These are phyloP conservation scores for Gonatopus flavifemur DNA, from an alignment of 1,140 invertebrate species.

Conservation along the genomic window DNA sequence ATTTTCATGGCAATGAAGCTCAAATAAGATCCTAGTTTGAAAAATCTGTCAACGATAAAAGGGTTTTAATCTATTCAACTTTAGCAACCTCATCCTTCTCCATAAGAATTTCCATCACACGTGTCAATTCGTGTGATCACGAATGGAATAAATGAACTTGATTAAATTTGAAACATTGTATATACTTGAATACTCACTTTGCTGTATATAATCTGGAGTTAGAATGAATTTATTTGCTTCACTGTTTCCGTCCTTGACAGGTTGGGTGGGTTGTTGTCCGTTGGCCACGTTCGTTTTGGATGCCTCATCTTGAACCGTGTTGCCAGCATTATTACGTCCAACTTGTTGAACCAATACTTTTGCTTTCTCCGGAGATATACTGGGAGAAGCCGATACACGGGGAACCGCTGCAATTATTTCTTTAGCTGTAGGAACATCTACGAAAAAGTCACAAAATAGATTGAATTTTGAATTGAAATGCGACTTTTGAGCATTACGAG, in stretches of 20 bases:
- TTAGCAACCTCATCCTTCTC: no score
- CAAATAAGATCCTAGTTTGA: no score
- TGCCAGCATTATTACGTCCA: conserved; percentile 25
- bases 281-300: conserved; percentile 47
- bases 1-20: no score
- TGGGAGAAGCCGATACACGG: conserved; percentile 14
- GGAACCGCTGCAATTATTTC: conserved; percentile 30
- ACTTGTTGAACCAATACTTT: conserved; percentile 54
- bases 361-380: conserved; percentile 42
- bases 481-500: no score
- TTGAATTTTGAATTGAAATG: no score
- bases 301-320: conserved; percentile 41
- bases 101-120: no score
- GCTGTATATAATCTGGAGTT: conserved; percentile 85
- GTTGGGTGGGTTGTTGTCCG: conserved; percentile 53
- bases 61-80: no score
- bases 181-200: conserved; percentile 66
- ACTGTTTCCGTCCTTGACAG: conserved; percentile 39
- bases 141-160: not conserved
- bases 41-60: no score
- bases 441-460: no score
- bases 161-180: not conserved
- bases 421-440: conserved; percentile 19
- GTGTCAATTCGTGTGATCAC: not conserved
- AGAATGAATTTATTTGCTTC: conserved; percentile 75